Evolutionary conservation across 1,140 invertebrate genomes (phyloP).

Genomic region (Zophobas morio): DNA sequence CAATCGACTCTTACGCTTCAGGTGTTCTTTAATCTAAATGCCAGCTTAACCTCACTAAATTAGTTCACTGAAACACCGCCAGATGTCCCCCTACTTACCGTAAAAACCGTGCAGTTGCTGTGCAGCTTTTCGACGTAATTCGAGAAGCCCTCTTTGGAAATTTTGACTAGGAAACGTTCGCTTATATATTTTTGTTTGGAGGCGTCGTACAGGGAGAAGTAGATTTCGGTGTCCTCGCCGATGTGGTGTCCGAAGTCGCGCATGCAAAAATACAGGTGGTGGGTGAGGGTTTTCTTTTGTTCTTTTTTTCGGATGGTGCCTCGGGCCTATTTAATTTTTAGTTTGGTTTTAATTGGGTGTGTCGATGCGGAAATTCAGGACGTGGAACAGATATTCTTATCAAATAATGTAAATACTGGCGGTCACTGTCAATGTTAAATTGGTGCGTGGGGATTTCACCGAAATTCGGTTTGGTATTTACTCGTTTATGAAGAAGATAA

Average conservation of each 20-base stretch:
- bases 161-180: slow-evolving; percentile 89
- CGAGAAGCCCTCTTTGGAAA: slow-evolving; percentile 91
- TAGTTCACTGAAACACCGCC: not conserved
- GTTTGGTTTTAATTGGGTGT: too few relatives aligned
- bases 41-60: too few relatives aligned
- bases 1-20: too few relatives aligned
- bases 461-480: too few relatives aligned
- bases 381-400: too few relatives aligned
- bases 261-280: slow-evolving; percentile 91
- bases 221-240: slow-evolving; percentile 90
- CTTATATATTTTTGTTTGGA: slow-evolving; percentile 81
- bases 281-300: slow-evolving; percentile 79
- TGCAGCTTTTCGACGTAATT: slow-evolving; percentile 91
- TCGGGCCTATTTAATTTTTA: slow-evolving; percentile 55
- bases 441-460: too few relatives aligned
- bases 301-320: slow-evolving; percentile 71
- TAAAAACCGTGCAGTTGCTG: slow-evolving; percentile 91
- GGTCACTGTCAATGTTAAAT: too few relatives aligned
- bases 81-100: slow-evolving; percentile 72
- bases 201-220: slow-evolving; percentile 89
- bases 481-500: too few relatives aligned
- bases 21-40: too few relatives aligned
- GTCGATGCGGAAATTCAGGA: too few relatives aligned
- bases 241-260: slow-evolving; percentile 88
- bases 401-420: too few relatives aligned